These are phyloP conservation scores for Orchesella flavescens DNA, from an alignment of 2,888 invertebrate genomes.

Conservation along the genomic window DNA sequence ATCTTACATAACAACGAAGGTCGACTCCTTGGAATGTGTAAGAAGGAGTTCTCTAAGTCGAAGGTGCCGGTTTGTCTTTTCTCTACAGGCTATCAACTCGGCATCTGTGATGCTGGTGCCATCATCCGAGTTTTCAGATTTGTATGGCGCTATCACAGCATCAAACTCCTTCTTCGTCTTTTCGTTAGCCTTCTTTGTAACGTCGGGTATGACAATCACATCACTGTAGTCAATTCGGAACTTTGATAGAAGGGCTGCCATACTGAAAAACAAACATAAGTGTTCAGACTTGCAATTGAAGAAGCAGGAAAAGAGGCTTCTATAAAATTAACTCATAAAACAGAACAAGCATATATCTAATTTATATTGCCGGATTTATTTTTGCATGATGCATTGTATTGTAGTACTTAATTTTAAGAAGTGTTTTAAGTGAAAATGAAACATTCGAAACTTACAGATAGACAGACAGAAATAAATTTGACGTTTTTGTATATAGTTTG, in stretches of 20 bases:
- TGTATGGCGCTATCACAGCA: slow-evolving; percentile 82
- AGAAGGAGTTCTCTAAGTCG: slow-evolving; percentile 89
- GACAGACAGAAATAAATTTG: too few species aligned
- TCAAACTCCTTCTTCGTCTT: slow-evolving; percentile 85
- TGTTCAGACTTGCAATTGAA: background rate
- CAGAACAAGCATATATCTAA: too few species aligned
- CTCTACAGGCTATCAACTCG: slow-evolving; percentile 86
- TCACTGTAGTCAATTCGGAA: slow-evolving; percentile 97
- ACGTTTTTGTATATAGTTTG: too few species aligned
- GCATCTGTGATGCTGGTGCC: slow-evolving; percentile 78
- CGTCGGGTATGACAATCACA: slow-evolving; percentile 92
- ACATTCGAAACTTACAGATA: too few species aligned
- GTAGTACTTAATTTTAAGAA: too few species aligned
- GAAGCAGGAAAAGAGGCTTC: background rate
- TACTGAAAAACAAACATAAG: slow-evolving; percentile 78
- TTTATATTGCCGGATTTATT: too few species aligned
- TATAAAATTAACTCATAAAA: too few species aligned
- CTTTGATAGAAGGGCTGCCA: slow-evolving; percentile 93
- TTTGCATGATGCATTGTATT: background rate
- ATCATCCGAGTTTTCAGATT: slow-evolving; percentile 72
- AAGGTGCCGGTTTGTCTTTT: slow-evolving; percentile 91
- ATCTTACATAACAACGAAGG: slow-evolving; percentile 91
- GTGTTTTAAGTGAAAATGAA: too few species aligned
- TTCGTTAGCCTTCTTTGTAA: slow-evolving; percentile 86
- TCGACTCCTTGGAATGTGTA: slow-evolving; percentile 86